phyloP scores from a whole-genome alignment of 2,888 invertebrate species.

The Hydraecia micacea region DNA sequence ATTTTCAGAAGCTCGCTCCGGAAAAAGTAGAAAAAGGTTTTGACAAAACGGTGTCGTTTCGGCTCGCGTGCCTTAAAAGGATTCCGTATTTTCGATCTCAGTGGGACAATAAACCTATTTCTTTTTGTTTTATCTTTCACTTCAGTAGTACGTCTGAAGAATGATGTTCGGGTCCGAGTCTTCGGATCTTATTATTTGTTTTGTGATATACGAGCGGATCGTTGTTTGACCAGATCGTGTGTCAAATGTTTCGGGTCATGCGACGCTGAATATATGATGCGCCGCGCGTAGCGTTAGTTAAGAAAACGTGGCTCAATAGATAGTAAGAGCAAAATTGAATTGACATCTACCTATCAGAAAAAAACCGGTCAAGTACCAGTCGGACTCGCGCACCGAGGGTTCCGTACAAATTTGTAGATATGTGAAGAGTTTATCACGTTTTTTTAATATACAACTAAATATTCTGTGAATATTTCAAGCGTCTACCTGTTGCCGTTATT shows the following conservation, averaged over 20 bases:
- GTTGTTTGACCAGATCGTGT: conserved; percentile 62
- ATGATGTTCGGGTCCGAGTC: conserved; percentile 66
- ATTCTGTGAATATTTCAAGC: no score
- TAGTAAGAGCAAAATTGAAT: background rate
- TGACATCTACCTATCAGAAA: background rate
- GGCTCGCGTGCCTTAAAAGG: conserved; percentile 74
- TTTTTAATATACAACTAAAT: no score
- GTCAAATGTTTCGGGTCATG: conserved; percentile 59
- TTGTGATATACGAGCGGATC: conserved; percentile 59
- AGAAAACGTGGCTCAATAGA: background rate
- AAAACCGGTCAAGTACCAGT: no score
- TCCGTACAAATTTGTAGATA: no score
- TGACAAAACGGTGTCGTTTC: conserved; percentile 79
- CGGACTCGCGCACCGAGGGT: no score
- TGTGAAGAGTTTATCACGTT: no score
- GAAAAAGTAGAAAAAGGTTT: conserved; percentile 73
- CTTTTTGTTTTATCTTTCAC: conserved; percentile 80
- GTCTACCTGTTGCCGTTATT: no score
- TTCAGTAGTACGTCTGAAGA: conserved; percentile 69
- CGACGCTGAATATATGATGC: conserved; percentile 38
- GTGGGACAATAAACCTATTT: conserved; percentile 80
- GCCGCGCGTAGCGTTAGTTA: background rate
- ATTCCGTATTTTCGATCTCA: conserved; percentile 78
- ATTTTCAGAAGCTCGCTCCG: conserved; percentile 73
- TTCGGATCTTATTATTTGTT: conserved; percentile 69